Percentiles rank a stretch among this genome's conserved stretches.
phyloP scores from a whole-genome alignment of 2,113 vertebrate species.

The Trogon melanurus region DNA sequence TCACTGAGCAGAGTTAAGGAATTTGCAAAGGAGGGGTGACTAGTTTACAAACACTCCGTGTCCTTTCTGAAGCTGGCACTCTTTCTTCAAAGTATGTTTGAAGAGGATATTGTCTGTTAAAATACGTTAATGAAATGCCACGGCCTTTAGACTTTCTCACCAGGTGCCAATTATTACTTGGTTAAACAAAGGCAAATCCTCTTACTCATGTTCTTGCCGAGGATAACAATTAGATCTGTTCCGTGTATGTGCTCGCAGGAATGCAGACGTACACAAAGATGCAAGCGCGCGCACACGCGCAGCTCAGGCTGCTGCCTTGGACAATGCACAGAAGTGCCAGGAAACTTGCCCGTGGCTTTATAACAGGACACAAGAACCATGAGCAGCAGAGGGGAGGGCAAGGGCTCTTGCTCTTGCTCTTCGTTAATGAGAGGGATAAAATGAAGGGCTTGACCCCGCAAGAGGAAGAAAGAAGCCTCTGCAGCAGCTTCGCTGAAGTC shows the following conservation, averaged over 20 bases:
- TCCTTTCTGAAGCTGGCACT: background rate
- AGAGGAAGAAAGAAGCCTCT: background rate
- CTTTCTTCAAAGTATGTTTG: background rate
- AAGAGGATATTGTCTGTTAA: accelerated
- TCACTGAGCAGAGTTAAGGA: background rate
- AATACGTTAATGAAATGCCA: background rate
- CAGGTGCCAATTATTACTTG: background rate
- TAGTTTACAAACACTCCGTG: background rate
- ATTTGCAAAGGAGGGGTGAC: background rate
- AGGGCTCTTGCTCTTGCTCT: background rate
- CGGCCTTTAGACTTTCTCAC: background rate
- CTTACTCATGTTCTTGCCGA: background rate
- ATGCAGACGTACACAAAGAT: background rate
- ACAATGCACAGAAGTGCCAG: background rate
- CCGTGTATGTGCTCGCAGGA: background rate
- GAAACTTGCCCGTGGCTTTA: background rate
- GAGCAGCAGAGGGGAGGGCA: background rate
- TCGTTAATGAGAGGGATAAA: background rate
- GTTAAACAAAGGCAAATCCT: constrained; percentile 34
- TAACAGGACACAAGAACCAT: background rate
- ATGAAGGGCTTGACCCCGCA: background rate
- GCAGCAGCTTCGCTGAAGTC: background rate
- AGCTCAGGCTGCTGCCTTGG: background rate
- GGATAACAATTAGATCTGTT: background rate
- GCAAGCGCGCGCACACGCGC: accelerated